Evolutionary conservation across 2,797 vertebrate genomes (phyloP), one percentile per base, ranked within the genome.

Genomic region (Tauraco hartlaubi): DNA sequence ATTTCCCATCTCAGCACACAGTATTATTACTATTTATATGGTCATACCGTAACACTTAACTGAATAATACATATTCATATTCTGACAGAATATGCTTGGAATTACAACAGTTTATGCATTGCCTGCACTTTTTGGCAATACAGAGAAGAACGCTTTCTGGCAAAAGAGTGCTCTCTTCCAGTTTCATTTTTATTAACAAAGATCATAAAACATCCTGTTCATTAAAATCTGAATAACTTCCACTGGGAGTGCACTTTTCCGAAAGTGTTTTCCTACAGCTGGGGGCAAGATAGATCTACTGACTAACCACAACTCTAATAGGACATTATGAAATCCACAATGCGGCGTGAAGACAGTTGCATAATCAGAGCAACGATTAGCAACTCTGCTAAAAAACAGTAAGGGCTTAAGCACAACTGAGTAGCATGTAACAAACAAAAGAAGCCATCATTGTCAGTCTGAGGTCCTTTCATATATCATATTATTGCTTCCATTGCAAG

Each of bases 181-280:
- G 58, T 76, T 89, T 84, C 66, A 81, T 85, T 95, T 96, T 90
- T 96, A 94, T 94, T 90, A 92, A 68, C 33, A 91, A 94, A 96
- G 92, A 92, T n/a, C 84, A 84, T 94, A 95, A 95, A 96, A 64
- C 46, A 90, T 81, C 69, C 62, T 69, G 48, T 84, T 96, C 58
- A 93, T 95, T 93, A 95, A 95, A 94, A 94, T 81, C 81, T 93
- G 93, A 95, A 78, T 88, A 91, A 83, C 49, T 82, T 92, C 87
- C 91, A 89, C 82, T 62, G 83, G 80, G 90, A 96, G 59, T 77
- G 66, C 67, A 94, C 88, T 95, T 81, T 83, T 83, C 88, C 80
- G 77, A 63, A 94, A 91, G 64, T 83, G 54, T 87, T 94, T 85
- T 90, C 80, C 86, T 92, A 93, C 83, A 92, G 88, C 80, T 73